These are phyloP conservation scores for Diabrotica undecimpunctata DNA, from an alignment of 1,140 invertebrate genomes.

Conservation along the genomic window DNA sequence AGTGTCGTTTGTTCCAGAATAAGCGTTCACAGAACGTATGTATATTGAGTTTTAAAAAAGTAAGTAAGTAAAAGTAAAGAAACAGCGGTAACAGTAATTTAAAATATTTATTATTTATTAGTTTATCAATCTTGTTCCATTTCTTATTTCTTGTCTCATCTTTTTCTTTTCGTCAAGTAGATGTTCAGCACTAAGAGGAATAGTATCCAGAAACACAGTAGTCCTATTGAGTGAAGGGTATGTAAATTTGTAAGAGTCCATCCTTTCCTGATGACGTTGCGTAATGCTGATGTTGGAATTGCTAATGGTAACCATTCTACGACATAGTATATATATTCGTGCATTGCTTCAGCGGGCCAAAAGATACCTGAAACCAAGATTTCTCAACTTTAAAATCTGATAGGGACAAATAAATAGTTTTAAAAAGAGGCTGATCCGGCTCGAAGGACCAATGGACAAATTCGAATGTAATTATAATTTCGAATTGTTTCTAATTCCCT, in stretches of 20 bases:
- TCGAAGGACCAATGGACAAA: too few relatives aligned
- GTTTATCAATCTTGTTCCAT: neutral
- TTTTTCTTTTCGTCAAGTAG: neutral
- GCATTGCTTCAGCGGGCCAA: constrained; percentile 85
- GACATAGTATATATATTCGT: constrained; percentile 53
- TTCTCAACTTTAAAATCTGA: neutral
- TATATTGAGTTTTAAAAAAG: too few relatives aligned
- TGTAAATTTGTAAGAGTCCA: constrained; percentile 33
- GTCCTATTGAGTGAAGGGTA: constrained; percentile 35
- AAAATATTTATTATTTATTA: too few relatives aligned
- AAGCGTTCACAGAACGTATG: too few relatives aligned
- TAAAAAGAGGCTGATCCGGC: too few relatives aligned
- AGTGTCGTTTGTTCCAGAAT: too few relatives aligned
- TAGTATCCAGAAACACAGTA: neutral
- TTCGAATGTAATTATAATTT: too few relatives aligned
- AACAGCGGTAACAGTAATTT: too few relatives aligned
- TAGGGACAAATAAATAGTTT: too few relatives aligned
- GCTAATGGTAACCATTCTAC: constrained; percentile 64
- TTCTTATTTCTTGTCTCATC: constrained; percentile 7
- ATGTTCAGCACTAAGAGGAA: neutral
- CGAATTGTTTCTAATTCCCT: too few relatives aligned
- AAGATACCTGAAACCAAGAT: constrained; percentile 63
- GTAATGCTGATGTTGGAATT: constrained; percentile 59
- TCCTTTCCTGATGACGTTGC: constrained; percentile 55
- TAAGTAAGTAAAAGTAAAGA: too few relatives aligned